Conservation (phyloP, 2,888 invertebrate species). For the Lepidochrysops patricia region DNA sequence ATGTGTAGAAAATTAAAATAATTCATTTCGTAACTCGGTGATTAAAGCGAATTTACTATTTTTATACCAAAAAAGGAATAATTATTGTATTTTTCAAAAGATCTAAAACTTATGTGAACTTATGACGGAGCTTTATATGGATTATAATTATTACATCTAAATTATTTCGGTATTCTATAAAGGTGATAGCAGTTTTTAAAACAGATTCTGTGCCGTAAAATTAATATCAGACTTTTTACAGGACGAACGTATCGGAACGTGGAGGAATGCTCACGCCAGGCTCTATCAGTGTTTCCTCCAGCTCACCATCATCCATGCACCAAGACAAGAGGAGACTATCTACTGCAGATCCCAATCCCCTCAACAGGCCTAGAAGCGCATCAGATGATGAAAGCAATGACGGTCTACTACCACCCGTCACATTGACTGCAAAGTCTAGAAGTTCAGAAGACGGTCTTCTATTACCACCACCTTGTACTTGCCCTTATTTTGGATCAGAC, state of each 20-base stretch:
- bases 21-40: not conserved
- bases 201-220: too few species aligned
- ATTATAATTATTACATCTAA: too few species aligned
- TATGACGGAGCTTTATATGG: too few species aligned
- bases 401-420: conserved; percentile 50
- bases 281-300: conserved; percentile 61
- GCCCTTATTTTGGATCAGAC: conserved; percentile 85
- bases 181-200: too few species aligned
- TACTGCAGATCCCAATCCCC: conserved; percentile 46
- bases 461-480: conserved; percentile 85
- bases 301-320: conserved; percentile 65
- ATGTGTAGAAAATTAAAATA: conserved; percentile 5
- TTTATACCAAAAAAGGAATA: too few species aligned
- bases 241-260: conserved; percentile 57
- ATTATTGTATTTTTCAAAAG: too few species aligned
- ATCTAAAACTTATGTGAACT: too few species aligned
- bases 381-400: conserved; percentile 62
- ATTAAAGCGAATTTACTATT: too few species aligned
- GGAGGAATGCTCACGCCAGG: conserved; percentile 65
- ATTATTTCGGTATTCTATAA: too few species aligned
- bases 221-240: conserved; percentile 30
- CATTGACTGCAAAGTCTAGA: conserved; percentile 55
- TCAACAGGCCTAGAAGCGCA: conserved; percentile 58
- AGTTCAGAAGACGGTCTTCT: conserved; percentile 69
- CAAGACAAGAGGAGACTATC: conserved; percentile 57